Evolutionary conservation across 2,888 invertebrate species (phyloP), one percentile per base, ranked within the genome.

Genomic region (Perizoma flavofasciatum): DNA sequence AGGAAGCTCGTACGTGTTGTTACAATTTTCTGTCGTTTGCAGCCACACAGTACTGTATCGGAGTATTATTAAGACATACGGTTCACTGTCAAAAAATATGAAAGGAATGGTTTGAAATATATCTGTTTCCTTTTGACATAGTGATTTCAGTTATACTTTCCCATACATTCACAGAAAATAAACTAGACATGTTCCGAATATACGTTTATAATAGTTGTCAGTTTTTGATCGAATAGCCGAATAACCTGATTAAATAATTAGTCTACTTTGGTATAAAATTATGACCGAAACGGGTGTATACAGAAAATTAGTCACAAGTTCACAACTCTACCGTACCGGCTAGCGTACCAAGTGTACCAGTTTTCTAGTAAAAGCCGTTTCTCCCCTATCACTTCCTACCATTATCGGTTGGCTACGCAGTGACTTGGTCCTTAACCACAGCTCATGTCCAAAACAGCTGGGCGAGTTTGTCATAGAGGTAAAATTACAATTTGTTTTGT

Each of bases 371-470:
- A 67, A 52, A 68, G 70, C 51, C 69, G 71, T 77, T 78, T 72
- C 73, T 73, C 65, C 67, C 78, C 81, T 89, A 88, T 89, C 88
- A 81, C 82, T 88, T 88, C 85, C 85, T 86, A 83, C 84, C 75
- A 85, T 85, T 89, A 89, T 88, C 85, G 81, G 81, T 82, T 81
- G 68, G 78, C 78, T 83, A 86, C 83, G 81, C 81, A 75, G 74
- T 74, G 71, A 78, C 70, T 70, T 70, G 66, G 55, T 50, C 40
- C 47, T 56, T 58, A 45, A 46, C 37, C 49, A 50, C 33, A 59
- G 61, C 10, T 8, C 6, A 52, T 44, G 37, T n/a, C 11, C 4
- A 37, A 10, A 22, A 35, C 54, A 57, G 53, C 43, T 47, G 6
- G 10, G 5, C 32, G 44, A 3, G 7, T 35, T 6, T 11, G n/a